Evolutionary conservation across 1,140 invertebrate species (phyloP).

Genomic region (Artemia franciscana): DNA sequence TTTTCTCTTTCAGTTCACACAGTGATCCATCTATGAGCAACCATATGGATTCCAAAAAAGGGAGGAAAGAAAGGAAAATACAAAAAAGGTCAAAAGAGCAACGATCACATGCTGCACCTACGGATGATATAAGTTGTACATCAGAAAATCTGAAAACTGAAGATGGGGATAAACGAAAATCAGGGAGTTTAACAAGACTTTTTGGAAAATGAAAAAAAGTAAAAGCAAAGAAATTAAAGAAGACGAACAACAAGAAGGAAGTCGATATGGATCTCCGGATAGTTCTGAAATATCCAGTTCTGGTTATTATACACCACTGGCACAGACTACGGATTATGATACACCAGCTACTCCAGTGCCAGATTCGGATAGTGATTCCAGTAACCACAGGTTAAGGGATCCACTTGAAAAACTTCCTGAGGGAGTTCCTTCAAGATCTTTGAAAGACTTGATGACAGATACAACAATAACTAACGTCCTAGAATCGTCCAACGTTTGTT

Average conservation of each 20-base stretch:
- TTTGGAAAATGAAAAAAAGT: not conserved
- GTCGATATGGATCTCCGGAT: not conserved
- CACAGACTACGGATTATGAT: not conserved
- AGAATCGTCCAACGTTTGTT: not conserved
- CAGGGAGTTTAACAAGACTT: not conserved
- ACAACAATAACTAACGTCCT: not conserved
- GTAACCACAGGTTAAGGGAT: not conserved
- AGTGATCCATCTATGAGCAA: too few species aligned
- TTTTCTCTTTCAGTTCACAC: too few species aligned
- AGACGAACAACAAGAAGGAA: not conserved
- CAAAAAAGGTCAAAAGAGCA: too few species aligned
- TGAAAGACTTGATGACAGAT: not conserved
- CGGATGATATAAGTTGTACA: too few species aligned
- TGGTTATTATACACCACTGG: not conserved
- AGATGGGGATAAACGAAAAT: not conserved
- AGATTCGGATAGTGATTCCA: not conserved
- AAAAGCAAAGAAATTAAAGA: not conserved
- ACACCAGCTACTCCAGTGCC: not conserved
- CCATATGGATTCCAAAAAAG: too few species aligned
- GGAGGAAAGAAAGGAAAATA: too few species aligned
- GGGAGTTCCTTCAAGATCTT: not conserved
- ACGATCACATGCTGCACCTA: too few species aligned
- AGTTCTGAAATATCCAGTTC: not conserved
- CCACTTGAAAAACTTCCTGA: not conserved
- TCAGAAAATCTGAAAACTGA: too few species aligned